Percentiles rank a stretch among this genome's conserved stretches.
Conservation (phyloP, 2,113 vertebrate genomes). For the Hirundichthys speculiger region DNA sequence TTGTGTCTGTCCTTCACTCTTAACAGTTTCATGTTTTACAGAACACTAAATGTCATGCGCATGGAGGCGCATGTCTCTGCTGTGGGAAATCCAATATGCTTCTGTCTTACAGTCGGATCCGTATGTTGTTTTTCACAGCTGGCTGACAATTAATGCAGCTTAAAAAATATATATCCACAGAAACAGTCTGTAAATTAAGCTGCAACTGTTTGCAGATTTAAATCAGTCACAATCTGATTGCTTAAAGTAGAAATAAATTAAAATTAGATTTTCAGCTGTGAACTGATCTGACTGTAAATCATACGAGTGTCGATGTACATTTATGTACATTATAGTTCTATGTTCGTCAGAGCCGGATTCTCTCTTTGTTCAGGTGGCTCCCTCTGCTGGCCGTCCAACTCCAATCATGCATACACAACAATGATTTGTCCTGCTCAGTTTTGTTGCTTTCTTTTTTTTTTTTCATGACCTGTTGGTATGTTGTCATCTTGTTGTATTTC, state of each 20-base stretch:
- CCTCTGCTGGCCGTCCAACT: slow-evolving; percentile 60
- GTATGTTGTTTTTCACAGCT: not conserved
- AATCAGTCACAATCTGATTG: not conserved
- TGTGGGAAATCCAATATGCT: slow-evolving; percentile 13
- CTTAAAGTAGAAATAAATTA: not conserved
- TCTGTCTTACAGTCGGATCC: slow-evolving; percentile 63
- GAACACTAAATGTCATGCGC: slow-evolving; percentile 32
- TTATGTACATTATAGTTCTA: too few relatives aligned
- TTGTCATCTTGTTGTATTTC: slow-evolving; percentile 1
- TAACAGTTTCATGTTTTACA: slow-evolving; percentile 47
- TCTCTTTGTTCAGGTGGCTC: slow-evolving; percentile 58
- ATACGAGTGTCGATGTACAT: slow-evolving; percentile 24
- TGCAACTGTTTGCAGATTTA: not conserved
- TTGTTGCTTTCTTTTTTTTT: slow-evolving; percentile 25
- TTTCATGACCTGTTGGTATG: slow-evolving; percentile 7
- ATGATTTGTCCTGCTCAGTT: slow-evolving; percentile 49
- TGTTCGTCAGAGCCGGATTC: slow-evolving; percentile 14
- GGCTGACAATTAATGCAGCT: not conserved
- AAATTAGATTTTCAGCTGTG: not conserved
- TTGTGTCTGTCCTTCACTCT: slow-evolving; percentile 41
- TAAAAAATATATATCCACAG: not conserved
- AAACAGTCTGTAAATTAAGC: slow-evolving; percentile 4
- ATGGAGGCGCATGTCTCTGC: slow-evolving; percentile 25
- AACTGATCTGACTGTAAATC: slow-evolving; percentile 69
- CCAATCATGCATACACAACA: slow-evolving; percentile 49